Evolutionary conservation across 2,113 vertebrate species (phyloP).

Genomic region (Meles meles): DNA sequence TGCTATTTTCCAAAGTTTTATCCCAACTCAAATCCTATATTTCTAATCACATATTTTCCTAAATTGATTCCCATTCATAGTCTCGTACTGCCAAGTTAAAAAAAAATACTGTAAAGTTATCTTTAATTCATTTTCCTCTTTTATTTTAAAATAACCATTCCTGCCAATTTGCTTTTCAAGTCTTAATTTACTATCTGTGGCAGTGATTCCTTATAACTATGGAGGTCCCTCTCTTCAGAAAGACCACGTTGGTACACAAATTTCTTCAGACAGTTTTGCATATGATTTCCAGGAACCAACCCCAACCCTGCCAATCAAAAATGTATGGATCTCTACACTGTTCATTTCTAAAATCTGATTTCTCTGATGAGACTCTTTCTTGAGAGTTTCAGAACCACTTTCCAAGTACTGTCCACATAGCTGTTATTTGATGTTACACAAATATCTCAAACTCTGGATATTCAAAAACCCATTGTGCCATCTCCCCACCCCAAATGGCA

Average conservation of each 20-base stretch:
- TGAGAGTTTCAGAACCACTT: neutral
- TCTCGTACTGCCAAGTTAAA: neutral
- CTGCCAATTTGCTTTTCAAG: neutral
- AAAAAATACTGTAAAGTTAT: neutral
- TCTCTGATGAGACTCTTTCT: neutral
- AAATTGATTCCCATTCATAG: neutral
- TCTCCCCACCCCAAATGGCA: neutral
- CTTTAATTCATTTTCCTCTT: neutral
- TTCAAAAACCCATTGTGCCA: neutral
- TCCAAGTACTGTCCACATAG: neutral
- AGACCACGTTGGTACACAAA: neutral
- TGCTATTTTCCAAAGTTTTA: neutral
- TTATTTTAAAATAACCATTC: slow-evolving; percentile 11
- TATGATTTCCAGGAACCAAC: neutral
- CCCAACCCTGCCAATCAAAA: neutral
- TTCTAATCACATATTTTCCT: neutral
- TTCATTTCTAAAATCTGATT: neutral
- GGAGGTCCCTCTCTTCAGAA: neutral
- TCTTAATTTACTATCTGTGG: neutral
- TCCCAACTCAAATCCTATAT: neutral
- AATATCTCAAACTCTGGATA: neutral
- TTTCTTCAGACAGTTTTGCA: neutral
- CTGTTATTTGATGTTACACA: neutral
- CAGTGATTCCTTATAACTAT: neutral
- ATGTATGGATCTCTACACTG: neutral